A percentile compares a stretch with the other conserved stretches of the same genome.
Evolutionary conservation across 2,797 vertebrate species (phyloP).

Genomic region (Hydrolagus colliei): DNA sequence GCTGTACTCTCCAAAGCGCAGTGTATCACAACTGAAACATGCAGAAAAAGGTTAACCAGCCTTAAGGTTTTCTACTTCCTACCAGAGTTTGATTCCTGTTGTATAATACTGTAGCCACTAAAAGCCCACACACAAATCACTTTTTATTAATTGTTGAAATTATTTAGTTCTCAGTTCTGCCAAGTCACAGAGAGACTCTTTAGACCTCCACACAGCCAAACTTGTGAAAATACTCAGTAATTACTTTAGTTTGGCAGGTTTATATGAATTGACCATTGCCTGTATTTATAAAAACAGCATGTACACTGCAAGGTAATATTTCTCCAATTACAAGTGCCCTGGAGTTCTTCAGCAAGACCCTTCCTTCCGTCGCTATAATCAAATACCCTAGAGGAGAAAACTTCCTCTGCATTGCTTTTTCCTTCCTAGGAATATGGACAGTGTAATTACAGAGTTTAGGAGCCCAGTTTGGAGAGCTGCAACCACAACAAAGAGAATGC

Average conservation of each 20-base stretch:
- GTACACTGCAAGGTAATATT: slow-evolving; percentile 31
- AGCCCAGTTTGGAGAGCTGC: slow-evolving; percentile 46
- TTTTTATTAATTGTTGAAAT: slow-evolving; percentile 7
- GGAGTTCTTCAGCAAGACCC: slow-evolving; percentile 28
- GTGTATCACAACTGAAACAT: not conserved
- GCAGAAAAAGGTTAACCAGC: not conserved
- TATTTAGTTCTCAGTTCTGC: not conserved
- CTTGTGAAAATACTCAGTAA: slow-evolving; percentile 25
- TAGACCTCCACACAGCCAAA: slow-evolving; percentile 4
- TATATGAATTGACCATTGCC: slow-evolving; percentile 27
- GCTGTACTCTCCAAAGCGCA: not conserved
- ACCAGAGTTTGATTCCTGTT: not conserved
- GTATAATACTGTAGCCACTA: not conserved
- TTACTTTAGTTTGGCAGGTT: slow-evolving; percentile 31
- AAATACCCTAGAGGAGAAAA: slow-evolving; percentile 34
- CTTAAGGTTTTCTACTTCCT: not conserved
- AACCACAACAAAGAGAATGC: slow-evolving; percentile 53
- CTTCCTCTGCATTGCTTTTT: slow-evolving; percentile 30
- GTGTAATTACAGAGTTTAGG: slow-evolving; percentile 48
- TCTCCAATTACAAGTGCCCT: slow-evolving; percentile 29
- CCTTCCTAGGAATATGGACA: slow-evolving; percentile 34
- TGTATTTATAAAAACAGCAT: slow-evolving; percentile 28
- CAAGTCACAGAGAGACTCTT: not conserved
- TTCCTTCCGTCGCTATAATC: slow-evolving; percentile 31
- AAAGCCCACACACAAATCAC: not conserved